These are phyloP conservation scores for Penelope pileata DNA, from an alignment of 2,113 vertebrate species.

Conservation along the genomic window DNA sequence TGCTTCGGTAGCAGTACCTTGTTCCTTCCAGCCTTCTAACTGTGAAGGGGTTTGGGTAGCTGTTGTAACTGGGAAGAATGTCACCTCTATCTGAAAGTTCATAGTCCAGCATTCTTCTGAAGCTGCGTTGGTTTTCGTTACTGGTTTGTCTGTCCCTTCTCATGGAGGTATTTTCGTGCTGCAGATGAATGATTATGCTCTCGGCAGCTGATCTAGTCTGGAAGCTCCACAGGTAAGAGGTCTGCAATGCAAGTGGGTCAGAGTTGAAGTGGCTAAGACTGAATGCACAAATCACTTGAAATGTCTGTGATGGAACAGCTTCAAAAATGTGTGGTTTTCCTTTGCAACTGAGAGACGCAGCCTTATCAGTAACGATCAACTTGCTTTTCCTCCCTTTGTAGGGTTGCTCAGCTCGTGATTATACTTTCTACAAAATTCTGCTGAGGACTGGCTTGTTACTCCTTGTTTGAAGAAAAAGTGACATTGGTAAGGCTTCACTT, in stretches of 20 bases:
- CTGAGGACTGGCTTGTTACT: neutral
- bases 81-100: neutral
- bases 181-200: neutral
- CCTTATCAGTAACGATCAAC: neutral
- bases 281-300: neutral
- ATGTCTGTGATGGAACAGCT: neutral
- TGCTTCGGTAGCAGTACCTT: neutral
- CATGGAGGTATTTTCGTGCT: neutral
- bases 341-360: neutral
- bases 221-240: neutral
- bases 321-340: neutral
- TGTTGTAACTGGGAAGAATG: neutral
- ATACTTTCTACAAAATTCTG: neutral
- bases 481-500: conserved; percentile 34
- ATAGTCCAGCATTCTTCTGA: neutral
- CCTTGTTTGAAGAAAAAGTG: conserved; percentile 15
- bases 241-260: neutral
- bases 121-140: neutral
- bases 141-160: neutral
- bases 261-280: neutral
- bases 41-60: neutral
- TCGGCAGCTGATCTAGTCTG: neutral
- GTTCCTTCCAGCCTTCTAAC: neutral
- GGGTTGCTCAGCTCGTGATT: neutral
- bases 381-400: neutral